Conservation (phyloP, 2,888 invertebrate genomes). For the Coremacera marginata region DNA sequence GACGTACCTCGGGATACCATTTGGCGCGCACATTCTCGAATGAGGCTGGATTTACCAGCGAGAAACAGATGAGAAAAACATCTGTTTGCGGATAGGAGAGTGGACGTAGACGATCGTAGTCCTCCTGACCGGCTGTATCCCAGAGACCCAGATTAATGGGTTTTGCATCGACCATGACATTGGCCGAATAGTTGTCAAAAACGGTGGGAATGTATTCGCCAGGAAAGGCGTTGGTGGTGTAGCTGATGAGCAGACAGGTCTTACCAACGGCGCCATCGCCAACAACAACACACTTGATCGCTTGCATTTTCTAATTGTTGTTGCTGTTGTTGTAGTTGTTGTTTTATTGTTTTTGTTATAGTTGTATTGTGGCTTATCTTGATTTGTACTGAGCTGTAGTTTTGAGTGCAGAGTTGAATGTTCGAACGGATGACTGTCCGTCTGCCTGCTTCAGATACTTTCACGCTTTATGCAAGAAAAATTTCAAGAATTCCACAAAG, state of each 20-base stretch:
- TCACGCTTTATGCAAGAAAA: background rate
- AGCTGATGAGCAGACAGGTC: conserved; percentile 67
- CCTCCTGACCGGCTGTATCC: conserved; percentile 68
- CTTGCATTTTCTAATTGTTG: conserved; percentile 60
- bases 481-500: background rate
- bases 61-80: conserved; percentile 66
- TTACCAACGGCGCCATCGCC: conserved; percentile 68
- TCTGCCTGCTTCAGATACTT: background rate
- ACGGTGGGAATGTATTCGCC: conserved; percentile 67
- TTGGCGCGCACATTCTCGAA: conserved; percentile 67
- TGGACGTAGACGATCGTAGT: conserved; percentile 65
- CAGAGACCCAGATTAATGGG: conserved; percentile 66
- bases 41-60: conserved; percentile 66
- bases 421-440: no score
- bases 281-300: conserved; percentile 67
- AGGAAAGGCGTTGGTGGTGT: conserved; percentile 67
- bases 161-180: conserved; percentile 68
- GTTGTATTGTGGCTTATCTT: background rate
- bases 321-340: conserved; percentile 2
- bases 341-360: conserved; percentile 1
- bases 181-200: conserved; percentile 67
- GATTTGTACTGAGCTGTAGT: background rate
- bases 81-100: conserved; percentile 67
- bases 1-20: conserved; percentile 68
- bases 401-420: background rate